These are phyloP conservation scores for Magallana gigas DNA, from an alignment of 1,140 invertebrate genomes.

Conservation along the genomic window DNA sequence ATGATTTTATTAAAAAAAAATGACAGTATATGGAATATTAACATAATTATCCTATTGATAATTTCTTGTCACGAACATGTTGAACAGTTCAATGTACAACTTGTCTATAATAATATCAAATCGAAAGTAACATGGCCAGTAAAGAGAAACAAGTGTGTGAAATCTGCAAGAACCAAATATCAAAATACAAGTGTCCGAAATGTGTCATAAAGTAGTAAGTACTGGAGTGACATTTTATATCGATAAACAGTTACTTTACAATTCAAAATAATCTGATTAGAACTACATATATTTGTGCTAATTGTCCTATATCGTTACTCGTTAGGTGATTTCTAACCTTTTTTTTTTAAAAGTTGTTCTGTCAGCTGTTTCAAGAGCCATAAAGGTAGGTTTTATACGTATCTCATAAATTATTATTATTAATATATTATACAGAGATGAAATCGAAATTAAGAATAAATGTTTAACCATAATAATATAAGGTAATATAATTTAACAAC, in stretches of 20 bases:
- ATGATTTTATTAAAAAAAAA: too few species aligned
- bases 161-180: conserved; percentile 49
- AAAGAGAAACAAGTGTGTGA: conserved; percentile 46
- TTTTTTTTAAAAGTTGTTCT: conserved; percentile 54
- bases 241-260: too few species aligned
- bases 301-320: too few species aligned
- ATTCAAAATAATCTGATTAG: neutral
- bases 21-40: too few species aligned
- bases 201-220: conserved; percentile 64
- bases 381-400: conserved; percentile 53
- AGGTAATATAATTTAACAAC: too few species aligned
- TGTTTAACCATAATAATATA: too few species aligned
- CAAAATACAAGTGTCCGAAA: conserved; percentile 65
- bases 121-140: conserved; percentile 18
- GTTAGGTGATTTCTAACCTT: too few species aligned
- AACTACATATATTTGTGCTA: too few species aligned
- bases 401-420: neutral
- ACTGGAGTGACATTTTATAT: neutral
- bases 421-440: too few species aligned
- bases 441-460: too few species aligned
- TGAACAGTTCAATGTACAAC: neutral
- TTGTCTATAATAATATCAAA: neutral
- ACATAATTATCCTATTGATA: too few species aligned
- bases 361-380: conserved; percentile 54
- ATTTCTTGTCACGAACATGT: neutral